Percentiles rank a stretch among this genome's conserved stretches.
Evolutionary conservation across 2,113 vertebrate species (phyloP).

Genomic region (Oncorhynchus nerka): DNA sequence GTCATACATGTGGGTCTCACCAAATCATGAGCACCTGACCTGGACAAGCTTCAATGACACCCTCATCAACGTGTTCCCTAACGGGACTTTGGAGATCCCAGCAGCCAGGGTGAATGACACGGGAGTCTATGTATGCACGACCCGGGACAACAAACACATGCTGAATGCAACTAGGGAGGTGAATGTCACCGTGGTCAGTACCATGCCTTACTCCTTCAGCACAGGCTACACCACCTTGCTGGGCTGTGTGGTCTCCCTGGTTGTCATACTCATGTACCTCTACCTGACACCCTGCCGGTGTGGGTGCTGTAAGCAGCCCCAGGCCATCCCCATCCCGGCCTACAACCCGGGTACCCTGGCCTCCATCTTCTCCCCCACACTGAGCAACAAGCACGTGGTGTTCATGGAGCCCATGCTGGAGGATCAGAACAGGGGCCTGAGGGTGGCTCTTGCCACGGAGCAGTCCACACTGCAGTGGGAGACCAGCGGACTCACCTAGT

Average conservation of each 20-base stretch:
- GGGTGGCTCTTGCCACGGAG: slow-evolving; percentile 56
- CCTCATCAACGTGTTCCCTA: slow-evolving; percentile 74
- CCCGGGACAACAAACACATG: slow-evolving; percentile 74
- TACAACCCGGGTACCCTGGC: slow-evolving; percentile 47
- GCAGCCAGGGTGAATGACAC: slow-evolving; percentile 78
- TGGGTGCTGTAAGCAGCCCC: slow-evolving; percentile 73
- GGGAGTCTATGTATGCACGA: slow-evolving; percentile 86
- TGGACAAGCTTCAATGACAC: slow-evolving; percentile 71
- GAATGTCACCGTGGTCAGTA: slow-evolving; percentile 80
- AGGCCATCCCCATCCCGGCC: slow-evolving; percentile 31
- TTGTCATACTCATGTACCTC: slow-evolving; percentile 87
- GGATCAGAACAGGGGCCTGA: slow-evolving; percentile 74
- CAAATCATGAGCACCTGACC: slow-evolving; percentile 76
- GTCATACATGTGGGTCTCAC: slow-evolving; percentile 84
- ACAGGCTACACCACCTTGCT: slow-evolving; percentile 90
- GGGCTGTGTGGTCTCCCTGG: slow-evolving; percentile 83
- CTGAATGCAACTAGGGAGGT: slow-evolving; percentile 84
- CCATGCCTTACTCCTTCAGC: slow-evolving; percentile 78
- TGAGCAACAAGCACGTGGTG: slow-evolving; percentile 78
- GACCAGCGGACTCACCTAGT: slow-evolving; percentile 71
- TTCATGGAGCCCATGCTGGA: slow-evolving; percentile 85
- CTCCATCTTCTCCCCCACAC: slow-evolving; percentile 53
- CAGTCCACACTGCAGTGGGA: slow-evolving; percentile 52
- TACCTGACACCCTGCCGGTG: slow-evolving; percentile 90
- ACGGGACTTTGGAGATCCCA: slow-evolving; percentile 85